These are phyloP conservation scores for Sciurus vulgaris DNA, from an alignment of 2,797 vertebrate species.

Conservation along the genomic window DNA sequence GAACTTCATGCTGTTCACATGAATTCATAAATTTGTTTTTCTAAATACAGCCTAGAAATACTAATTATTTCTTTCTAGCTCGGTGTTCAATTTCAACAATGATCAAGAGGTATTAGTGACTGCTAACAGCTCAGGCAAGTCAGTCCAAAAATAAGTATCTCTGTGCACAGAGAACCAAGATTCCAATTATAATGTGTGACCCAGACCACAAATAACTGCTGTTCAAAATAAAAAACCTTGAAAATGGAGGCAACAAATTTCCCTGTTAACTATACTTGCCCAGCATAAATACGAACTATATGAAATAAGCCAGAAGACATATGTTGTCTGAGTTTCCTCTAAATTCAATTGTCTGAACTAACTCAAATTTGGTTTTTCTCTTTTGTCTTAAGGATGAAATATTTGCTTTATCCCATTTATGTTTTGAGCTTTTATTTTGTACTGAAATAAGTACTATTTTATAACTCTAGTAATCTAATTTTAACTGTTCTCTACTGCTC, in stretches of 20 bases:
- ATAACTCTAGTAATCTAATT: neutral
- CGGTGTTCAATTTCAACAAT: neutral
- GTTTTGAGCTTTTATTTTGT: neutral
- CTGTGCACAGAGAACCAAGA: neutral
- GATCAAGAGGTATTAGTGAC: neutral
- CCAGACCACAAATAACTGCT: neutral
- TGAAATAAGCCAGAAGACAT: slow-evolving; percentile 13
- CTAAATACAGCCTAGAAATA: neutral
- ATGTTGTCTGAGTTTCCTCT: neutral
- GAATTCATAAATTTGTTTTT: slow-evolving; percentile 23
- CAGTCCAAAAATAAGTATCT: neutral
- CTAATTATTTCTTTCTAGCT: neutral
- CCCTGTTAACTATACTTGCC: neutral
- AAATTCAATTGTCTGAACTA: neutral
- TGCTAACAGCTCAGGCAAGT: neutral
- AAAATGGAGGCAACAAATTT: slow-evolving; percentile 7
- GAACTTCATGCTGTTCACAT: neutral
- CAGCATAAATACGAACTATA: neutral
- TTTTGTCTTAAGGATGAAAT: neutral
- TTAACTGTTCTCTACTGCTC: neutral
- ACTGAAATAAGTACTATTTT: slow-evolving; percentile 13
- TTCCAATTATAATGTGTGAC: neutral
- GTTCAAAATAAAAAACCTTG: neutral
- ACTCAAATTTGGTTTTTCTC: neutral
- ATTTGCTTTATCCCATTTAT: neutral